Evolutionary conservation across 2,888 invertebrate genomes (phyloP).

Genomic region (Helobdella robusta): DNA sequence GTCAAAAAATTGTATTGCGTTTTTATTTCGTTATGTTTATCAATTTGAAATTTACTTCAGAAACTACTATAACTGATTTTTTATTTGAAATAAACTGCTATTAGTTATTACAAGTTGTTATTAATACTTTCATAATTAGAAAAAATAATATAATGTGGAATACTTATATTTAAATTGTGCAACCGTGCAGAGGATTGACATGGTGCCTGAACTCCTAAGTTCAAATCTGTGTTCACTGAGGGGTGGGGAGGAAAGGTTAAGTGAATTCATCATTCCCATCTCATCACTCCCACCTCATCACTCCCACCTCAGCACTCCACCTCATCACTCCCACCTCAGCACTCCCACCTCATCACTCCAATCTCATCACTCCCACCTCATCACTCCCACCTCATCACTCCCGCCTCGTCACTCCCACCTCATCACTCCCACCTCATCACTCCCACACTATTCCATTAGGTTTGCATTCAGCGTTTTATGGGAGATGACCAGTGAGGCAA

Average conservation of each 20-base stretch:
- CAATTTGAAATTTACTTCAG: background rate
- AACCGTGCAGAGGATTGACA: conserved; percentile 51
- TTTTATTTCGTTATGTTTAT: background rate
- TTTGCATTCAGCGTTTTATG: conserved; percentile 93
- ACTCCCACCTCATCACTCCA: background rate
- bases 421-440: background rate
- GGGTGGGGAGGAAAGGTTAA: conserved; percentile 57
- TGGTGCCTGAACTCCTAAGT: conserved; percentile 69
- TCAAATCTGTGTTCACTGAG: conserved; percentile 89
- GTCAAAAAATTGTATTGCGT: too few relatives aligned
- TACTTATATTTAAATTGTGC: background rate
- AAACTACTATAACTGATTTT: background rate
- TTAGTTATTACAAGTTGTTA: too few relatives aligned
- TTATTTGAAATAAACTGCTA: too few relatives aligned
- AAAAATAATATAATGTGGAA: background rate
- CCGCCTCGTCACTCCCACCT: background rate
- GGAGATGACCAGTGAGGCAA: conserved; percentile 72
- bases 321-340: background rate
- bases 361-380: too few relatives aligned
- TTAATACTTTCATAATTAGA: background rate
- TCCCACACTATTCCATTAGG: conserved; percentile 38
- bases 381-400: background rate
- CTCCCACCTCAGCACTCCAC: background rate
- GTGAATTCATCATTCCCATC: background rate
- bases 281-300: background rate